Conservation (phyloP, 2,888 invertebrate species). For the Lepetodrilus schrolli region DNA sequence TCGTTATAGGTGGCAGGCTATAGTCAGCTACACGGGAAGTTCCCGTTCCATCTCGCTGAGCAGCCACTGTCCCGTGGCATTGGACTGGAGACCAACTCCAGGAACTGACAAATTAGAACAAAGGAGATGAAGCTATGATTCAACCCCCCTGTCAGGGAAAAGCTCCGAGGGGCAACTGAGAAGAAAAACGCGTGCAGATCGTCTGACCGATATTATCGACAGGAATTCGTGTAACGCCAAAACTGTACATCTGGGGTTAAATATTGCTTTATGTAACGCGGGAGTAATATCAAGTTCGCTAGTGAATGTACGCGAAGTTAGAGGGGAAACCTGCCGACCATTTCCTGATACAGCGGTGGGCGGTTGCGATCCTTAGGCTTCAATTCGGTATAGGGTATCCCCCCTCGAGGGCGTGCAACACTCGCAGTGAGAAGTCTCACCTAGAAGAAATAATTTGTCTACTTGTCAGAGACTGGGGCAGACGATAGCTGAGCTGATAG, state of each 20-base stretch:
- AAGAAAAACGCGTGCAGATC: background rate
- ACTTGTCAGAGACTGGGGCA: slow-evolving; percentile 21
- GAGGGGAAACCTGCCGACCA: background rate
- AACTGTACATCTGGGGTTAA: slow-evolving; percentile 9
- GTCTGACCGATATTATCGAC: slow-evolving; percentile 7
- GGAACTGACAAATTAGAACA: background rate
- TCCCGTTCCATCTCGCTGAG: slow-evolving; percentile 25
- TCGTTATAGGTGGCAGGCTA: slow-evolving; percentile 9
- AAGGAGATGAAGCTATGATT: background rate
- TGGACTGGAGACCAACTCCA: background rate
- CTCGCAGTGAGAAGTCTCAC: slow-evolving; percentile 23
- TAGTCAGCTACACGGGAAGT: background rate
- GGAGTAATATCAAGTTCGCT: background rate
- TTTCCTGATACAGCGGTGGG: slow-evolving; percentile 14
- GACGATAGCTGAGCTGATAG: slow-evolving; percentile 24
- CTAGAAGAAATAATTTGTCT: slow-evolving; percentile 27
- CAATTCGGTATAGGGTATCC: slow-evolving; percentile 4
- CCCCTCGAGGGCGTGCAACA: slow-evolving; percentile 7
- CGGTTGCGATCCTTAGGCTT: slow-evolving; percentile 13
- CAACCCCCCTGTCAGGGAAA: background rate
- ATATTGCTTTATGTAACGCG: slow-evolving; percentile 5
- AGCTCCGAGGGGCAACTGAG: background rate
- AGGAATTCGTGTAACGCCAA: background rate
- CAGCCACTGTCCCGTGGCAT: slow-evolving; percentile 16
- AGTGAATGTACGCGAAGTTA: background rate